Evolutionary conservation across 1,140 invertebrate genomes (phyloP).

Genomic region (Polyergus mexicanus): DNA sequence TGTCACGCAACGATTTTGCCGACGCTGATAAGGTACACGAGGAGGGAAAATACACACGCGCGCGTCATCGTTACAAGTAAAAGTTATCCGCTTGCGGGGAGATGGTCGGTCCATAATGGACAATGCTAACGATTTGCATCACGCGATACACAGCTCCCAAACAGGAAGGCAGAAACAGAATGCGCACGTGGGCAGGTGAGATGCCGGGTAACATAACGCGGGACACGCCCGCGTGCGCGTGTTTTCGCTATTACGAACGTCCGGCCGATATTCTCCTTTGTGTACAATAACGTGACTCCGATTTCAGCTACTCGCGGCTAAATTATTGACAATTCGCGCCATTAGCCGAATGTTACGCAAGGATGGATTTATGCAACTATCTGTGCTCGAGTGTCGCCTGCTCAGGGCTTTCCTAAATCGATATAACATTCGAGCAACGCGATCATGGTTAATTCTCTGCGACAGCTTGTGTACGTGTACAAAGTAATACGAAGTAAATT

Average conservation of each 20-base stretch:
- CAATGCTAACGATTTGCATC: slow-evolving; percentile 62
- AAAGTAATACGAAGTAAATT: neutral
- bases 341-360: slow-evolving; percentile 39
- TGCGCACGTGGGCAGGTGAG: slow-evolving; percentile 66
- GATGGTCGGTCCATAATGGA: slow-evolving; percentile 35
- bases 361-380: slow-evolving; percentile 42
- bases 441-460: slow-evolving; percentile 15
- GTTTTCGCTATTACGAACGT: slow-evolving; percentile 41
- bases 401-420: slow-evolving; percentile 37
- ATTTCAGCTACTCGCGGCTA: neutral
- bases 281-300: neutral
- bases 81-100: slow-evolving; percentile 27
- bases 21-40: no score
- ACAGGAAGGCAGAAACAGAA: slow-evolving; percentile 50
- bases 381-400: slow-evolving; percentile 1
- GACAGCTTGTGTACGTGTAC: slow-evolving; percentile 8
- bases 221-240: slow-evolving; percentile 56
- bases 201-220: slow-evolving; percentile 60
- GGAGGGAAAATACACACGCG: neutral
- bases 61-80: slow-evolving; percentile 15
- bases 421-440: slow-evolving; percentile 6
- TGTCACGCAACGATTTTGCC: no score
- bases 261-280: slow-evolving; percentile 21
- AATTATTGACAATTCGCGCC: slow-evolving; percentile 35
- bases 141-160: slow-evolving; percentile 34